A percentile compares a stretch with the other conserved stretches of the same genome.
Conservation (phyloP, 2,797 vertebrate species). For the Poecile montanus region DNA sequence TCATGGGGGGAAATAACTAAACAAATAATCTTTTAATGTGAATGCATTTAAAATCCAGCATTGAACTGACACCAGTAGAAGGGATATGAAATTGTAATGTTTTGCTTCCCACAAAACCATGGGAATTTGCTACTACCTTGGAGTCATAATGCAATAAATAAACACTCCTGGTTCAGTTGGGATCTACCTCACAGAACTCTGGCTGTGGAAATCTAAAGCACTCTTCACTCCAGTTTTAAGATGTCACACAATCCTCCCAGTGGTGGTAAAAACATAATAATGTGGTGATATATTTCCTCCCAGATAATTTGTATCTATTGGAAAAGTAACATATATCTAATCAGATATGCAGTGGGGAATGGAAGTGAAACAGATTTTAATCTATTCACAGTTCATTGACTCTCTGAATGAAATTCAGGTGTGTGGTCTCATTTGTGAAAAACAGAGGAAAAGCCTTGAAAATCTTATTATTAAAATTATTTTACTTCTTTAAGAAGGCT, state of each 20-base stretch:
- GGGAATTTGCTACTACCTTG: not conserved
- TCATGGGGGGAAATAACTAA: not conserved
- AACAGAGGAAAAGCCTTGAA: not conserved
- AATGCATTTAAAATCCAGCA: not conserved
- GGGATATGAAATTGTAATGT: fast-evolving
- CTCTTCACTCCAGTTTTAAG: not conserved
- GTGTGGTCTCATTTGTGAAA: not conserved
- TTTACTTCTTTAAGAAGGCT: not conserved
- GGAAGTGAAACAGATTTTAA: not conserved
- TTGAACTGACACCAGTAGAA: not conserved
- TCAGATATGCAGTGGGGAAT: not conserved
- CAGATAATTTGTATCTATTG: not conserved
- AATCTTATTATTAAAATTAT: not conserved
- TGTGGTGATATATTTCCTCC: not conserved
- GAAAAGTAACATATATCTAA: not conserved
- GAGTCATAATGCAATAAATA: not conserved
- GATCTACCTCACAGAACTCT: not conserved
- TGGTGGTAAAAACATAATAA: not conserved
- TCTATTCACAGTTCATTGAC: not conserved
- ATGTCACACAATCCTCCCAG: not conserved
- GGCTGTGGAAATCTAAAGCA: not conserved
- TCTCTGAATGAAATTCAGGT: not conserved
- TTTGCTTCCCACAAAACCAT: not conserved
- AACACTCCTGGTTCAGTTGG: not conserved
- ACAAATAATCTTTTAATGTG: not conserved